Conservation (phyloP, 2,888 invertebrate species). For the Lycia hirtaria region DNA sequence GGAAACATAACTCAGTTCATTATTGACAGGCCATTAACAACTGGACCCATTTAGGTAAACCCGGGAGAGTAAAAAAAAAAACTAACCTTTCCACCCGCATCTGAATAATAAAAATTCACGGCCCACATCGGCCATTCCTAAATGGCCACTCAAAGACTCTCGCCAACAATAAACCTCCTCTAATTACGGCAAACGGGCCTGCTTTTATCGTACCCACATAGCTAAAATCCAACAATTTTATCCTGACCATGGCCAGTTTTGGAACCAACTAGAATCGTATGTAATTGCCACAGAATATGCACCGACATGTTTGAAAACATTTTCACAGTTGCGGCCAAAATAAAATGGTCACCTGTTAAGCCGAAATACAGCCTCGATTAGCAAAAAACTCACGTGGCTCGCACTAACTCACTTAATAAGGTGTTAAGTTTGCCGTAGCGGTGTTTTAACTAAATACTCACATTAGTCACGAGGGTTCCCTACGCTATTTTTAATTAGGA, state of each 20-base stretch:
- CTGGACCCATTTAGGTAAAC: constrained; percentile 48
- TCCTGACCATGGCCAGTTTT: constrained; percentile 1
- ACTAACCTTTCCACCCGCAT: constrained; percentile 19
- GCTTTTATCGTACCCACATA: constrained; percentile 75
- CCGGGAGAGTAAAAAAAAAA: constrained; percentile 18
- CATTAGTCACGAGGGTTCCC: constrained; percentile 64
- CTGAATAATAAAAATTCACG: constrained; percentile 42
- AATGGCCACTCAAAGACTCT: constrained; percentile 59
- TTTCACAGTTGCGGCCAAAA: constrained; percentile 2
- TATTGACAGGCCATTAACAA: constrained; percentile 41
- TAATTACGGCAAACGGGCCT: constrained; percentile 74
- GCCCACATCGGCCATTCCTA: constrained; percentile 47
- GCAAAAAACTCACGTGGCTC: constrained; percentile 76
- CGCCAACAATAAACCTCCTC: constrained; percentile 70
- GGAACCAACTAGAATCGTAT: constrained; percentile 14
- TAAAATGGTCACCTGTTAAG: constrained; percentile 59
- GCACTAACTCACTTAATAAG: constrained; percentile 80
- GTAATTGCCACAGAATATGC: constrained; percentile 4
- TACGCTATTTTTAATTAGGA: constrained; percentile 36
- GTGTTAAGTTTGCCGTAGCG: constrained; percentile 75
- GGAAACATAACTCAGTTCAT: not conserved
- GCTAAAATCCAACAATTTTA: constrained; percentile 34
- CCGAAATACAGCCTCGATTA: constrained; percentile 80
- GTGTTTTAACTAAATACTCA: constrained; percentile 66
- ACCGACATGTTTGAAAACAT: not conserved